These are phyloP conservation scores for Molanna angustata DNA, from an alignment of 2,888 invertebrate genomes.

Conservation along the genomic window DNA sequence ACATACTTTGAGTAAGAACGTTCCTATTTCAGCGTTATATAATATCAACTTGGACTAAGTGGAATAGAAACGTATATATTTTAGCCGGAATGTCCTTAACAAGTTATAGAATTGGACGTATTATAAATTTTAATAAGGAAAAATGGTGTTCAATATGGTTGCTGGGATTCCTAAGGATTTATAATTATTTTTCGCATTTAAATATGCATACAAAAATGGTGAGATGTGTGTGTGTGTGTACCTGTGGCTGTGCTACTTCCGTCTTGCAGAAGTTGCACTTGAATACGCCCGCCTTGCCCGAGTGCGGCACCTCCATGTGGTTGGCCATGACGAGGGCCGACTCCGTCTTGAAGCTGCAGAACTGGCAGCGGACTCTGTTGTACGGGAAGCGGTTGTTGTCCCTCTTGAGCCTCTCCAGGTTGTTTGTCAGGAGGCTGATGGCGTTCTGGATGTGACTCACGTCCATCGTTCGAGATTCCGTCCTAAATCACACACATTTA, in stretches of 20 bases:
- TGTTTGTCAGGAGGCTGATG: slow-evolving; percentile 9
- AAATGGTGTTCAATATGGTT: no score
- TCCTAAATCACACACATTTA: not conserved
- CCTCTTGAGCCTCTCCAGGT: slow-evolving; percentile 11
- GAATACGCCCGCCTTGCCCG: not conserved
- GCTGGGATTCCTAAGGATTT: no score
- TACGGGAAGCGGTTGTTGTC: slow-evolving; percentile 8
- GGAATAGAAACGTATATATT: no score
- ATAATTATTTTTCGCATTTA: no score
- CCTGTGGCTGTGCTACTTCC: slow-evolving; percentile 9
- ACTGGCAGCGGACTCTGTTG: slow-evolving; percentile 14
- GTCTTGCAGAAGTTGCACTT: slow-evolving; percentile 16
- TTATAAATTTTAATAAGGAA: no score
- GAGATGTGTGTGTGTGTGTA: no score
- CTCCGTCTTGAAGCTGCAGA: slow-evolving; percentile 18
- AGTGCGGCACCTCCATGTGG: slow-evolving; percentile 21
- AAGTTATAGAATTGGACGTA: no score
- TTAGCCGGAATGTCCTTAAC: no score
- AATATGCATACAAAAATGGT: no score
- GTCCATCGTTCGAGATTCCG: not conserved
- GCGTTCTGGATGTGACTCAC: not conserved
- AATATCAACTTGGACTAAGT: no score
- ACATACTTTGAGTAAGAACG: no score
- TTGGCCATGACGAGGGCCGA: slow-evolving; percentile 18
- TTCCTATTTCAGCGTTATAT: no score